Evolutionary conservation across 2,113 vertebrate genomes (phyloP), one percentile per base, ranked within the genome.

Genomic region (Saguinus midas): DNA sequence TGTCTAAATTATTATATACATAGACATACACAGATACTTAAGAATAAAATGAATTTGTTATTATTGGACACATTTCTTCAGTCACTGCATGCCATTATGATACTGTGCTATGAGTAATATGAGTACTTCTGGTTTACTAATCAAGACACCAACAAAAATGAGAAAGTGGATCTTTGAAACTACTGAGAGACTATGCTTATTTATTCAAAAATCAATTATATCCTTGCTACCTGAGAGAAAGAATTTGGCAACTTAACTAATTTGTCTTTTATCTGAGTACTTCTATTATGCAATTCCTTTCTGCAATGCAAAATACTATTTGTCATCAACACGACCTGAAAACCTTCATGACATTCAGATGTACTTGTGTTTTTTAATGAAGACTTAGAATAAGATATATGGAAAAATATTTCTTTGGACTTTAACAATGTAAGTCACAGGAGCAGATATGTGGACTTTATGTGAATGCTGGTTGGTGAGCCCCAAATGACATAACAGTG

Each of bases 211-310:
- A 91, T 66, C 50, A 91, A 66, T 85, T 85, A 29, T 20, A 48
- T 52, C 27, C 43, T 81, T 84, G 43, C 27, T 75, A 48, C 88
- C 20, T 17, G 14, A 93, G 48, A 85, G 37, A 57, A 86, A 88
- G 50, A 17, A 82, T 82, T 88, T 82, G 73, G 35, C 79, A 89
- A 72, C 32, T 78, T 91, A 93, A 97, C 84, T 87, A 50, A 83
- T 91, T 40, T 90, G 43, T 84, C n/a, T 81, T 88, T 84, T 52
- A 83, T 55, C n/a, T 76, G 64, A 96, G 55, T 52, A 79, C n/a
- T 70, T 87, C 29, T 8, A 89, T 78, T 79, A 66, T 32, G 27
- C 13, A 82, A 70, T 37, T 86, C 18, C 20, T 92, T 32, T 95
- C n/a, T 92, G 45, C 9, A 78, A 64, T 90, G 48, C 12, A 95